Base-by-base conservation (phyloP, 2,113 vertebrate species). In the Alouatta palliata region DNA sequence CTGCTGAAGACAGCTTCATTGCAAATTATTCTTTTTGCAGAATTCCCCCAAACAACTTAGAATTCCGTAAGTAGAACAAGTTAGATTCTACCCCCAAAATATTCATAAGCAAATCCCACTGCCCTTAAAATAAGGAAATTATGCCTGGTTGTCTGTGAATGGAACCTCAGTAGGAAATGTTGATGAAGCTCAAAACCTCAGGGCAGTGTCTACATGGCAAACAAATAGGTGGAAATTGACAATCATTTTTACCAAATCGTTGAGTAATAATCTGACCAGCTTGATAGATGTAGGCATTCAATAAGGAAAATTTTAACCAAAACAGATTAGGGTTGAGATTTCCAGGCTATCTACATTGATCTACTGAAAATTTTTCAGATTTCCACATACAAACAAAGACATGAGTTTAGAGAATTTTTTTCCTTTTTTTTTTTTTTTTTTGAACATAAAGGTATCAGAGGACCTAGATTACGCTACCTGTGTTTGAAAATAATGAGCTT, bases 401-500 rank as follows among this genome's bases (percentile, higher is more conserved):
- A 12, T 5, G 17, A 73, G n/a, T 77, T 88, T 40, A 93, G 13
- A 91, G 40, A 79, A 82, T 81, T 81, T 23, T 58, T 56, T 91
- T 94, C 20, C 66, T n/a, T n/a, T n/a, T n/a, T 86, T 92, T 92
- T 40, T 75, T 81, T 58, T 87, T 89, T 88, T 89, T 90, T 95
- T 94, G 96, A 97, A 97, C 83, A 73, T 79, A 94, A 87, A n/a
- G 96, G 91, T 96, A 94, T 97, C 82, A 75, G 91, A 97, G 68
- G 82, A 76, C 95, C 84, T 96, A 84, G 91, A 98, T 98, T 98
- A 98, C 83, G 98, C 98, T 98, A 97, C 98, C 98, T 98, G 98
- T 99, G 98, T 98, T 98, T 98, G 96, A 96, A 97, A 98, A 98
- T 98, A 98, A 98, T 98, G 98, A 84, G 98, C 99, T 98, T 99